Base-by-base conservation (phyloP, 2,797 vertebrate species). In the Peromyscus melanophrys region DNA sequence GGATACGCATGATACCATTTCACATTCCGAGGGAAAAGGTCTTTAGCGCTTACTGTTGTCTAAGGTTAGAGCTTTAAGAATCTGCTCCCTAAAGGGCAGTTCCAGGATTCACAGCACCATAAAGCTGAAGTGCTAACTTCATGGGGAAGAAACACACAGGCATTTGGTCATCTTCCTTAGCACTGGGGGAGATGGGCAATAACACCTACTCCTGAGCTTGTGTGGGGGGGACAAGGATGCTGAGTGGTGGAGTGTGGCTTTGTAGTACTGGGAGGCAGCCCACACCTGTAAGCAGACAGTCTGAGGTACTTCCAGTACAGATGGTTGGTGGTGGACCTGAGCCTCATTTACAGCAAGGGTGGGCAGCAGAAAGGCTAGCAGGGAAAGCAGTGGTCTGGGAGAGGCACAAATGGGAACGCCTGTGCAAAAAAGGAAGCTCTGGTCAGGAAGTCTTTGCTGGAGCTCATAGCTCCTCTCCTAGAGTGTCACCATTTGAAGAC, bases 1-100 rank as follows among this genome's bases (percentile, higher is more conserved):
- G 85, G 0, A 2, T 61, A 49, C n/a, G 52, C 89, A 92, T 57
- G 2, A 11, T 46, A 78, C 17, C 4, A 19, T 80, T 59, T 71
- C 83, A 88, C 0, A 0, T 34, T 29, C 16, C 55, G 46, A 52
- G 97, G 55, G 10, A 77, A 94, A 95, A 93, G 25, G 8, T 69
- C 25, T 55, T 59, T 90, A 57, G 25, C 49, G 88, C 16, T 29
- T 75, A 13, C 87, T 57, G 5, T 1, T 73, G 92, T 81, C 6
- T 25, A 95, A 55, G 52, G 19, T 95, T 8, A 94, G 49, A 80
- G 34, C 43, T 84, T 78, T 81, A 80, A 73, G 97, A 88, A 78
- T 59, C 40, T 34, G 69, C 57, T 29, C 46, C 87, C 83, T 90
- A 94, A 55, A 27, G 3, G 0, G 1, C 37, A 61, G 13, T 3